Evolutionary conservation across 1,140 invertebrate species (phyloP).

Genomic region (Drosophila aff.): DNA sequence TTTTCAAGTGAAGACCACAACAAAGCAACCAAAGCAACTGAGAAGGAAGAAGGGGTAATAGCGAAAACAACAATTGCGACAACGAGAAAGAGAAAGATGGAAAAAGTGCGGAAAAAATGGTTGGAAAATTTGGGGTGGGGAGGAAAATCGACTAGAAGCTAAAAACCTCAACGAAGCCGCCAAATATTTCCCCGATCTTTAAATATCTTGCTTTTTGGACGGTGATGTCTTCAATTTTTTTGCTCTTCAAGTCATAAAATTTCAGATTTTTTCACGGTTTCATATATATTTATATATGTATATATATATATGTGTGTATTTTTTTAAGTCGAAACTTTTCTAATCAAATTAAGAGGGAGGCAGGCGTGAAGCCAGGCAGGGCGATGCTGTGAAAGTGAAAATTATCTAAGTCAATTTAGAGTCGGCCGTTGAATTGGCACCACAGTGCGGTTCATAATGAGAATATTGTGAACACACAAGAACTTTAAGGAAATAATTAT

Average conservation of each 20-base stretch:
- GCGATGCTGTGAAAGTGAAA: conserved; percentile 61
- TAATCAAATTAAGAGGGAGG: conserved; percentile 76
- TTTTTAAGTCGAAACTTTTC: conserved; percentile 68
- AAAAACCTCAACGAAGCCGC: conserved; percentile 31
- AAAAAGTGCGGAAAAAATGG: background rate
- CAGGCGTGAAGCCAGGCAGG: conserved; percentile 28
- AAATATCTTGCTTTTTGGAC: background rate
- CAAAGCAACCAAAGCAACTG: conserved; percentile 31
- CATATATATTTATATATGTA: background rate
- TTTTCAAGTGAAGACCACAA: conserved; percentile 53
- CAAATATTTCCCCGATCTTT: conserved; percentile 23
- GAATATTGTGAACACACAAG: background rate
- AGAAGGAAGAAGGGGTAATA: conserved; percentile 25
- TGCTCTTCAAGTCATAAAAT: conserved; percentile 25
- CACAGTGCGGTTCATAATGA: conserved; percentile 10
- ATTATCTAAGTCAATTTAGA: conserved; percentile 75
- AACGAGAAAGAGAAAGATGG: background rate
- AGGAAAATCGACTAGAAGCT: background rate
- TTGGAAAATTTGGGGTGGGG: conserved; percentile 3
- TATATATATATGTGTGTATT: background rate
- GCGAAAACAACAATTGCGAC: conserved; percentile 3
- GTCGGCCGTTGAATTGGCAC: background rate
- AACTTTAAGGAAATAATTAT: background rate
- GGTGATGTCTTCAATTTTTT: background rate
- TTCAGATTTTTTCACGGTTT: conserved; percentile 15